Evolutionary conservation across 2,797 vertebrate genomes (phyloP), one percentile per base, ranked within the genome.

Genomic region (Rhinichthys osculus): DNA sequence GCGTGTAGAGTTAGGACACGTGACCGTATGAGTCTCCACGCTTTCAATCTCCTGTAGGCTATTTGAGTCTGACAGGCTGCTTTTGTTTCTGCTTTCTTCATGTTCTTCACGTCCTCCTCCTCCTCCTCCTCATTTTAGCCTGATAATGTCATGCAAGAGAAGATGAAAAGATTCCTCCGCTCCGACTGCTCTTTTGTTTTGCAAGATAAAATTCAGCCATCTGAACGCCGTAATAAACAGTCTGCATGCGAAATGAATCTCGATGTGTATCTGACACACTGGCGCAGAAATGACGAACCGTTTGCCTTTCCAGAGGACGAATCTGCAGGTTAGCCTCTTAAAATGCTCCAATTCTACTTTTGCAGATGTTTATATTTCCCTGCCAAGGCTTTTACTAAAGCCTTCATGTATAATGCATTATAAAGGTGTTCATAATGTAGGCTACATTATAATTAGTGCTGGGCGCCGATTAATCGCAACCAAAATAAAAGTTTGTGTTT

Each of bases 21-120:
- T 35, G 35, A 35, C 35, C 3, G 35, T 35, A 5, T 35, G 38
- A 40, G 38, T 42, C 40, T 40, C 38, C 1, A 42, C 1, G 40
- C 40, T 42, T 9, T 9, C 40, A 10, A 3, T 11, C 42, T 47
- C 44, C 93, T 88, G 92, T 90, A 27, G 27, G 27, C 27, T 27
- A 86, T 93, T 93, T 92, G 91, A 94, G 92, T 93, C 90, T 93
- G 92, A 93, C 92, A 92, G 38, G 57, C 89, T 84, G 90, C 91
- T 93, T 94, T 94, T 94, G 91, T 94, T 94, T 94, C 93, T 44
- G 23, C 3, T 38, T 67, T 78, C 69, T 35, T 47, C 74, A 21
- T 81, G 81, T 59, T 81, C 30, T 40, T 64, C 35, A 54, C 23
- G 16, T 72, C 52, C n/a, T 76, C 17, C 17, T 76, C 30, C 30